Base-by-base conservation (phyloP, 1,140 invertebrate genomes). In the Neuroterus valhalla region DNA sequence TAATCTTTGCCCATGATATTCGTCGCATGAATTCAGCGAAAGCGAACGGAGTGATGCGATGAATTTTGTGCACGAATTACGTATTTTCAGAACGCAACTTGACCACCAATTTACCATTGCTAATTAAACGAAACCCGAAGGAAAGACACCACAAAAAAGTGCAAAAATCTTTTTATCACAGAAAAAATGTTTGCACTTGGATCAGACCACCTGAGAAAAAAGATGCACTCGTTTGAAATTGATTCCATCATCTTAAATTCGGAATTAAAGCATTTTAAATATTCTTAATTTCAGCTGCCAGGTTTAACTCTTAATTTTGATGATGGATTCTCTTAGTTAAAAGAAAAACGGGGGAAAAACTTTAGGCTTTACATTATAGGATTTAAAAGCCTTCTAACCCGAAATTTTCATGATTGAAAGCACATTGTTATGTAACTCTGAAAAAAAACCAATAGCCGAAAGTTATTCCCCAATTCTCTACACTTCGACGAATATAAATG, bases 1-100 rank as follows among this genome's bases (percentile, higher is more conserved):
- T 77, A 78, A 77, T 70, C 68, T 68, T 66, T 70, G 50, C 74
- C 74, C 77, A 81, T 71, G 74, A 75, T 62, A 71, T 72, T 75
- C 77, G 66, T 71, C 44, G 55, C 23, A 79, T 81, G 77, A 80
- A 81, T 84, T 82, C 83, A 87, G 84, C 85, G 84, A 86, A 87
- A 87, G 85, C 84, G 78, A 87, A 87, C 83, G 78, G 75, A 80
- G 74, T 76, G 81, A 74, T 85, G 78, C 79, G 78, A 77, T 82
- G 72, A 62, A 82, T 79, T 68, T 75, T 74, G 80, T 75, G 75
- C 75, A 81, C 77, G 66, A 75, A 68, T 38, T 76, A 46, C 31
- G 74, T 62, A 21, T 70, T 55, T 66, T 70, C 66, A 76, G 72
- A 72, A 72, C 72, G 75, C 74, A 72, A 79, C 79, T 78, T 77